Conservation (phyloP, 92 coral and sea anemone genomes). For the Zoanthus solanderi region DNA sequence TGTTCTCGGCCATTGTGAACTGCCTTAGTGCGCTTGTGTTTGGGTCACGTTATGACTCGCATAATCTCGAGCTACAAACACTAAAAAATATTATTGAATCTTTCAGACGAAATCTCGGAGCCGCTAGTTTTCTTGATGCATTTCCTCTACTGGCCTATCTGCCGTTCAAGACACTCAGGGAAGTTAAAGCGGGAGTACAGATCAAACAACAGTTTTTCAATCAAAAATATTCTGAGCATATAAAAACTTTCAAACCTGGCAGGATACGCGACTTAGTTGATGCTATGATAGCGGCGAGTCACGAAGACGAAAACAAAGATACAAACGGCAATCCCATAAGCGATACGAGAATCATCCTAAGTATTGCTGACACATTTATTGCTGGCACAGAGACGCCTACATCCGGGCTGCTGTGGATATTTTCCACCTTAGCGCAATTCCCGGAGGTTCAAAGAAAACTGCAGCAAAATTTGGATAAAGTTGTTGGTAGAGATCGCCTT, state of each 20-base stretch:
- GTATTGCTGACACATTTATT: conserved; percentile 60
- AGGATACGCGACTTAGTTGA: conserved; percentile 44
- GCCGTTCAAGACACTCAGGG: conserved; percentile 65
- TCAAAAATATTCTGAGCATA: conserved; percentile 77
- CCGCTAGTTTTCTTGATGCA: conserved; percentile 86
- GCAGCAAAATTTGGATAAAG: conserved; percentile 70
- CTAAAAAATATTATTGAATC: conserved; percentile 62
- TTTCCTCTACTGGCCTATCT: conserved; percentile 79
- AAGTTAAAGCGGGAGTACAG: conserved; percentile 51
- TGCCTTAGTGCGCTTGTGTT: conserved; percentile 69
- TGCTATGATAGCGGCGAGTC: conserved; percentile 31
- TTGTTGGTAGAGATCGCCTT: conserved; percentile 48
- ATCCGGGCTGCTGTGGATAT: conserved; percentile 72
- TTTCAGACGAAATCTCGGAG: conserved; percentile 77
- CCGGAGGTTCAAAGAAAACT: conserved; percentile 68
- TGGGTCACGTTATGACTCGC: conserved; percentile 69
- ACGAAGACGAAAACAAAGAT: conserved; percentile 34
- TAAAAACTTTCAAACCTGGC: conserved; percentile 48
- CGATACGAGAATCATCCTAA: conserved; percentile 16
- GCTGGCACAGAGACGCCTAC: conserved; percentile 84
- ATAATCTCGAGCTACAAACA: conserved; percentile 68
- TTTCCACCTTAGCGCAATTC: conserved; percentile 63
- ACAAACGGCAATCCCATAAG: conserved; percentile 17
- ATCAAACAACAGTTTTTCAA: conserved; percentile 73
- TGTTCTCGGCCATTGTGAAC: conserved; percentile 72